Base-by-base conservation (phyloP, 2,888 invertebrate genomes). In the Eutolmus rufibarbis region DNA sequence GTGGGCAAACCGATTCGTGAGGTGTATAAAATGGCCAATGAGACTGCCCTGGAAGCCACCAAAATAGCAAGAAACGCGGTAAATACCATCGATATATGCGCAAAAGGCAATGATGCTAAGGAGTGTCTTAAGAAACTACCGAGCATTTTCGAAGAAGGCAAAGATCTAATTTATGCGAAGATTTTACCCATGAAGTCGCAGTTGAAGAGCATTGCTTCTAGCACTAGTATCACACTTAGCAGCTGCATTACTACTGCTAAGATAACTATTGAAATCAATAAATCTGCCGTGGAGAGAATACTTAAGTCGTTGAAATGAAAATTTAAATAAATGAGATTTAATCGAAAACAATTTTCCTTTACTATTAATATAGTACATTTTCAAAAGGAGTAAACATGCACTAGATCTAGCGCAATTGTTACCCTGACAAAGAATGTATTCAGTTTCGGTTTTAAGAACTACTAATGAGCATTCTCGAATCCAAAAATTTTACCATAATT, bases 241-340 rank as follows among this genome's bases (percentile, higher is more conserved):
- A 82, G 66, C 28, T 82, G 82, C 37, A 16, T 82, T 1, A 66
- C 57, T 9, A 57, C 82, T 12, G 34, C n/a, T 37, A 82, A 82
- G 19, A 19, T 82, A 14, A n/a, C 66, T 19, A 82, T 82, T 37
- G 82, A 82, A 82, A 66, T 82, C 31, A 56, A 66, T 19, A 82
- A 82, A 19, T 12, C 37, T 2, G n/a, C 34, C 7, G 57, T 82
- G 1, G 57, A 28, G 16, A 19, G n/a, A 37, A 82, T 37, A 2
- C 28, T 82, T n/a, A 82, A 82, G 23, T 34, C 57, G 4, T 78
- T 78, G 43, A 12, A 23, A 9, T 78, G 78, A 46, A 12, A 40
- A 40, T 37, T 5, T n/a, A n/a, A 76, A 76, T 76, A 76, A 37
- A 34, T 37, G 0, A n/a, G 76, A 66, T 66, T 66, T 66, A 28